Conservation (phyloP, 1,140 invertebrate genomes). For the Drosophila takahashii region DNA sequence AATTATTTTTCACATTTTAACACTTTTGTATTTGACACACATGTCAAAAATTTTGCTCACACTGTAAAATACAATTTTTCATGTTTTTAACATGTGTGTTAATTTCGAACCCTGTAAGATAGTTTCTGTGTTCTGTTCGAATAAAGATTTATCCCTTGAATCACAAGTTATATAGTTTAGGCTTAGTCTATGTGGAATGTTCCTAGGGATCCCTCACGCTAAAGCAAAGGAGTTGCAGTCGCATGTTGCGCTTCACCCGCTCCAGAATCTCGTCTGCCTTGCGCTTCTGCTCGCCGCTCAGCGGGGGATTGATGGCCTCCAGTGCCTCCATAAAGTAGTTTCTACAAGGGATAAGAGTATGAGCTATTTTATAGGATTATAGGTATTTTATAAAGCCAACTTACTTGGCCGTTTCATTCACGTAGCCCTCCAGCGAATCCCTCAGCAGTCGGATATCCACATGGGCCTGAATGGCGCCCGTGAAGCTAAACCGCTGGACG, state of each 20-base stretch:
- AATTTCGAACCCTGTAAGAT: too few relatives aligned
- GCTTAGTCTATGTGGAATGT: constrained; percentile 43
- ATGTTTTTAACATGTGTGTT: too few relatives aligned
- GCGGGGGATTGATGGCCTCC: constrained; percentile 81
- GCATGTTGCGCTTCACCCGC: constrained; percentile 82
- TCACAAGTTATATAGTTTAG: constrained; percentile 24
- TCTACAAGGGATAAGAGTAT: constrained; percentile 18
- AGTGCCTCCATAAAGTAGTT: constrained; percentile 83
- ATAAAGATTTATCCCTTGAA: constrained; percentile 39
- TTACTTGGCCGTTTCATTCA: constrained; percentile 83
- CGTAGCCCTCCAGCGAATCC: constrained; percentile 75
- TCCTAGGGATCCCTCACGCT: constrained; percentile 69
- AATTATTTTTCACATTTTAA: too few relatives aligned
- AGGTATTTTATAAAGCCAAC: neutral
- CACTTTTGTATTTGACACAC: too few relatives aligned
- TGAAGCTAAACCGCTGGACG: constrained; percentile 84
- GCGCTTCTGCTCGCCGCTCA: constrained; percentile 69
- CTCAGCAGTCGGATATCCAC: constrained; percentile 78
- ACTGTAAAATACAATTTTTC: too few relatives aligned
- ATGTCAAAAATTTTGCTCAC: too few relatives aligned
- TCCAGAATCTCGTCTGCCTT: constrained; percentile 83
- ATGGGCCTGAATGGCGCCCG: constrained; percentile 80
- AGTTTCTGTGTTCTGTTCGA: constrained; percentile 19
- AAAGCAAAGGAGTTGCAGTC: constrained; percentile 84
- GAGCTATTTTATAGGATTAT: too few relatives aligned